Conservation (phyloP, 2,113 vertebrate species). For the Vimba vimba region DNA sequence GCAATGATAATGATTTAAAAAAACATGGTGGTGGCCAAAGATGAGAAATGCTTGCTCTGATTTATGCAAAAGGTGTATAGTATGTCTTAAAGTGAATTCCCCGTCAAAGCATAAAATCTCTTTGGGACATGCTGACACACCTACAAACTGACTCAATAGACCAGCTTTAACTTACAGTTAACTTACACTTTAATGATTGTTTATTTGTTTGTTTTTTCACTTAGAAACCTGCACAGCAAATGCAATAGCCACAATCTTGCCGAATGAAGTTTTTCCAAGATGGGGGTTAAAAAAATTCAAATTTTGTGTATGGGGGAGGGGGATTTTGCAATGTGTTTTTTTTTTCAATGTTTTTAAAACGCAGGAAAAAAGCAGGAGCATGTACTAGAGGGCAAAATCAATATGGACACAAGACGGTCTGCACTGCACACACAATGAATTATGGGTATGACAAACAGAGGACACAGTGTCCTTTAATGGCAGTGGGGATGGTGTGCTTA, state of each 20-base stretch:
- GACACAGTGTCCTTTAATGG: slow-evolving; percentile 65
- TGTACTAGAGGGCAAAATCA: neutral
- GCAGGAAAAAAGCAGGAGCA: neutral
- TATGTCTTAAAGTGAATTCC: neutral
- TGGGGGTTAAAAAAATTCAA: neutral
- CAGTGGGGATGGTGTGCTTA: slow-evolving; percentile 52
- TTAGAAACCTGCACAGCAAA: neutral
- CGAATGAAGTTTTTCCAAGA: neutral
- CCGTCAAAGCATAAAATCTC: neutral
- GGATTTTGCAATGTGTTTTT: no score
- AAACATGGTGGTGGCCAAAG: neutral
- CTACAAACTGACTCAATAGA: neutral
- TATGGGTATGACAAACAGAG: slow-evolving; percentile 54
- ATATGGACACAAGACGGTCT: slow-evolving; percentile 5
- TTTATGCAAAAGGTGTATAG: neutral
- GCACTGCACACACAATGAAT: slow-evolving; percentile 42
- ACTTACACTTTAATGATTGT: neutral
- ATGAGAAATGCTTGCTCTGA: neutral
- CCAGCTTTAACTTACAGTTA: neutral
- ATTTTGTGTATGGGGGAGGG: neutral
- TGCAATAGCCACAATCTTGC: neutral
- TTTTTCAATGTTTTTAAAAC: neutral
- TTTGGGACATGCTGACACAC: neutral
- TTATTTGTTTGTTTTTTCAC: neutral
- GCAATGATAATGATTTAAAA: neutral